Conservation (phyloP, 2,797 vertebrate genomes). For the Naso thynnoides region DNA sequence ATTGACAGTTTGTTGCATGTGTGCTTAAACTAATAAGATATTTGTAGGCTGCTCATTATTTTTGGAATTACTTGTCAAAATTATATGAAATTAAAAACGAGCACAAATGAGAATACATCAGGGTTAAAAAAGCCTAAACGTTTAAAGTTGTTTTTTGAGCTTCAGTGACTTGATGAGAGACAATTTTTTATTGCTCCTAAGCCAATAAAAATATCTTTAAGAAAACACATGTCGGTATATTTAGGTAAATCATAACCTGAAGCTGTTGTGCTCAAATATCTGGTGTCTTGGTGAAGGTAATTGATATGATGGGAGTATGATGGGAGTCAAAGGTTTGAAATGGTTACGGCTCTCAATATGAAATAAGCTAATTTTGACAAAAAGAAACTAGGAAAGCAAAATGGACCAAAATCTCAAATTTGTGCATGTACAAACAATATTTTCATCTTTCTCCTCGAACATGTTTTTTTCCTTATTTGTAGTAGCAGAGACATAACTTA, state of each 20-base stretch:
- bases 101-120: too few species aligned
- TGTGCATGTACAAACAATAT: too few species aligned
- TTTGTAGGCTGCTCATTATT: neutral
- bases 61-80: neutral
- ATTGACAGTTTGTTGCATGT: conserved; percentile 6
- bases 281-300: conserved; percentile 3
- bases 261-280: conserved; percentile 3
- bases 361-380: too few species aligned
- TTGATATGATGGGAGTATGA: conserved; percentile 42
- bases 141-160: neutral
- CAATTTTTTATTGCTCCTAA: neutral
- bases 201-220: neutral
- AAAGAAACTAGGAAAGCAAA: too few species aligned
- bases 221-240: neutral
- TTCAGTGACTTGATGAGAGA: too few species aligned
- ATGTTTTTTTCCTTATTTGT: too few species aligned
- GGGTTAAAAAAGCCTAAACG: neutral
- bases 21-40: neutral
- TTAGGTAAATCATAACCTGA: neutral
- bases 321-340: conserved; percentile 30
- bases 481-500: neutral
- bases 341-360: neutral
- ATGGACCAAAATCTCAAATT: too few species aligned
- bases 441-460: too few species aligned
- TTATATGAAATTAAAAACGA: accelerated